Base-by-base conservation (phyloP, 2,113 vertebrate genomes). In the Ceratotherium simum region DNA sequence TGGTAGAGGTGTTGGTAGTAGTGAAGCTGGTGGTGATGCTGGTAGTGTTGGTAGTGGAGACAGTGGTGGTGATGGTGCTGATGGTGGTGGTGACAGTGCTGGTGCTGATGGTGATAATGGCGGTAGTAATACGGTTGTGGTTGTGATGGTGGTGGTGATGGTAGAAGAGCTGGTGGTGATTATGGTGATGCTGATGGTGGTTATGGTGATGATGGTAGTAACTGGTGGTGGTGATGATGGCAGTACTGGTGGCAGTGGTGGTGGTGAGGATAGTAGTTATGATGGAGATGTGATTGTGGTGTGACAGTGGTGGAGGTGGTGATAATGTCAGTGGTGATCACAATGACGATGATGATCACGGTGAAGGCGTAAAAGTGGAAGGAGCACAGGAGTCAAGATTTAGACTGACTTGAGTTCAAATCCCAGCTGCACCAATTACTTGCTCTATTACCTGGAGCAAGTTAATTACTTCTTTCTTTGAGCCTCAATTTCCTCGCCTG, bases 171-270 rank as follows among this genome's bases (percentile, higher is more conserved):
- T n/a, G 21, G 13, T 39, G 2, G 3, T 85, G 3, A 17, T 11
- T 10, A 6, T 31, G 4, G 87, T 21, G 60, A 2, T 0, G 31
- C 3, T 64, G 48, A 27, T 65, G 27, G 5, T 18, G 11, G n/a
- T 39, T 8, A 10, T 76, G 48, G 4, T 18, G 33, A 20, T 23
- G 42, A 7, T 42, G 29, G 7, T 18, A 16, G 62, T 29, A 39
- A 3, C 13, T 7, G 69, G 8, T 36, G 4, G 91, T 21, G 60
- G 3, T 0, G 31, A 5, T 64, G 3, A 46, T 17, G 5, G 72
- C 5, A 10, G 27, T 81, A 5, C 8, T 5, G 48, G n/a, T 65
- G 27, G 5, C 11, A 25, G 33, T 54, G 18, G 6, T 75, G 48
- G 4, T 12, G 25, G 29, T 23, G 42, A 4, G 33, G 29, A 13